Conservation (phyloP, 2,113 vertebrate species). For the Galemys pyrenaicus region DNA sequence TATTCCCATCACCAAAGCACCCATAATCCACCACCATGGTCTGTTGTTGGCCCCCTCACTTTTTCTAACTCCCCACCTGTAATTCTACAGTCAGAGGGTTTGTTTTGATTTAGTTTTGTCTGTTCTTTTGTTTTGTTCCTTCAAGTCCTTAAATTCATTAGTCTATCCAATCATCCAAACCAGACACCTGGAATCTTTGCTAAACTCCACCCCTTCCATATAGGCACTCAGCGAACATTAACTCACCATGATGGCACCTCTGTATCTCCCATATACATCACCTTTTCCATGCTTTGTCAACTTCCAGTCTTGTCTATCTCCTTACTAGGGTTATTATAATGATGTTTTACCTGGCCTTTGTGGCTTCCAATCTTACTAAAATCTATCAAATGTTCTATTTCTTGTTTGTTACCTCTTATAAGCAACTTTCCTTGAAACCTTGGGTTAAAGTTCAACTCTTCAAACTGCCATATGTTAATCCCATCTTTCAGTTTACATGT, state of each 20-base stretch:
- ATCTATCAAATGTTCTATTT: rapidly evolving
- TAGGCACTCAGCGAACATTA: background rate
- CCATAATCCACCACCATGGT: too few relatives aligned
- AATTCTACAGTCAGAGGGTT: too few relatives aligned
- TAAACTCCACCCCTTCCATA: rapidly evolving
- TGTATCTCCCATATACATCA: background rate
- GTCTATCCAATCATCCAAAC: background rate
- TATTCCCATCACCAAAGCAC: too few relatives aligned
- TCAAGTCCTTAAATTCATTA: background rate
- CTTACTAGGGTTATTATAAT: background rate
- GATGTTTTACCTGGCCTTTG: background rate
- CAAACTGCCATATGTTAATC: background rate
- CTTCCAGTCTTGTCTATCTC: background rate
- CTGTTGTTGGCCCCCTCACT: too few relatives aligned
- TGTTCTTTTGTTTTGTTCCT: too few relatives aligned
- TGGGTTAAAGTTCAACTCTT: background rate
- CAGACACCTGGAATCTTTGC: background rate
- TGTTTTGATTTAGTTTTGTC: too few relatives aligned
- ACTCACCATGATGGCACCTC: background rate
- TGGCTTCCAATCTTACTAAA: background rate
- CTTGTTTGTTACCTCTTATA: background rate
- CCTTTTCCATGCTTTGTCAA: background rate
- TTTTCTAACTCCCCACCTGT: too few relatives aligned
- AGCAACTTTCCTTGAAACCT: background rate
- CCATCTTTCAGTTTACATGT: background rate